Percentiles rank a stretch among this genome's conserved stretches.
phyloP scores from a whole-genome alignment of 2,113 vertebrate genomes.

The Caretta caretta region DNA sequence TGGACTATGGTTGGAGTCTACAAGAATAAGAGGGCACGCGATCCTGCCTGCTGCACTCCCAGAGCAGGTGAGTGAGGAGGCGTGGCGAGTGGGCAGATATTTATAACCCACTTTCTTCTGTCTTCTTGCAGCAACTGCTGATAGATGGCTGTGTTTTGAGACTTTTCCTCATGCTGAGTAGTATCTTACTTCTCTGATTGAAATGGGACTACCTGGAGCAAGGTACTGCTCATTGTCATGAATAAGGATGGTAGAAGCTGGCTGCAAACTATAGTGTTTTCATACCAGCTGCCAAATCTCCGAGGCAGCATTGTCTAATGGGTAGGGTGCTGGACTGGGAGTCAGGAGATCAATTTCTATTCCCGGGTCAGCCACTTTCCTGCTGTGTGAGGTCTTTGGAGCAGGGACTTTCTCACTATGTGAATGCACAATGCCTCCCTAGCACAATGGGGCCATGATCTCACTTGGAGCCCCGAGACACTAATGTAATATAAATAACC shows the following conservation, averaged over 20 bases:
- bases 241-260: background rate
- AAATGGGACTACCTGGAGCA: background rate
- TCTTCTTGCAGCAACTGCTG: background rate
- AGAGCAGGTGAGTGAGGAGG: background rate
- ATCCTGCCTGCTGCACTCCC: background rate
- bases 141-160: background rate
- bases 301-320: background rate
- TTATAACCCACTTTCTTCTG: background rate
- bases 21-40: accelerated
- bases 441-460: accelerated
- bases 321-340: background rate
- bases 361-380: background rate
- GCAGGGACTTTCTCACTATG: background rate
- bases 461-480: background rate
- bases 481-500: background rate
- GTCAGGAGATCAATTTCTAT: background rate
- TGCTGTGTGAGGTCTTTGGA: background rate
- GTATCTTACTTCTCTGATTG: background rate
- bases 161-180: too few relatives aligned
- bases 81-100: background rate
- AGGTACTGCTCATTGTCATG: background rate
- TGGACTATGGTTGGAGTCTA: accelerated
- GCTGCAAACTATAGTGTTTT: background rate
- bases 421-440: background rate
- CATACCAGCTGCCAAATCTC: background rate